phyloP scores from a whole-genome alignment of 2,797 vertebrate genomes.

The Thaleichthys pacificus region DNA sequence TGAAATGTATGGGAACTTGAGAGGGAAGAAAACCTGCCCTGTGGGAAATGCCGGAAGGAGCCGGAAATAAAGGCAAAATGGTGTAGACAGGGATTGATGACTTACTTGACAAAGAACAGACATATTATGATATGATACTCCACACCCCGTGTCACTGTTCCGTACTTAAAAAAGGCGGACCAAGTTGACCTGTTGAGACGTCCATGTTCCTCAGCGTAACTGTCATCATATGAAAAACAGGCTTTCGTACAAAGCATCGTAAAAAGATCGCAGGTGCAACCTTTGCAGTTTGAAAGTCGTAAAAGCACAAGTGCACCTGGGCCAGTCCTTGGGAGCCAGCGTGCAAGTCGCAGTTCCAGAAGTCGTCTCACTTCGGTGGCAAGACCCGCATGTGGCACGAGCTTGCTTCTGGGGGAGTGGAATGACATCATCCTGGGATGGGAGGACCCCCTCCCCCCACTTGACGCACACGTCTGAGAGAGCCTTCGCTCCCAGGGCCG shows the following conservation, averaged over 20 bases:
- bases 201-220: neutral
- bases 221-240: neutral
- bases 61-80: too few relatives aligned
- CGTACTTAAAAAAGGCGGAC: neutral
- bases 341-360: neutral
- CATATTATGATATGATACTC: neutral
- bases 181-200: neutral
- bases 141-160: neutral
- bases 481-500: conserved; percentile 5
- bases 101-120: neutral
- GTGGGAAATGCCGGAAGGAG: too few relatives aligned
- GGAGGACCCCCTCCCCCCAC: neutral
- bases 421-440: conserved; percentile 21
- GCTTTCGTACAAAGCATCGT: neutral
- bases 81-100: too few relatives aligned
- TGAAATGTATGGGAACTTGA: too few relatives aligned
- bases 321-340: neutral
- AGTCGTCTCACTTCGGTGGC: neutral
- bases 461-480: neutral
- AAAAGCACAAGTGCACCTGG: neutral
- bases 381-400: neutral
- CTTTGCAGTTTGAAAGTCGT: too few relatives aligned
- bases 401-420: conserved; percentile 17
- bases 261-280: neutral
- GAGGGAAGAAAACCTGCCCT: too few relatives aligned